Base-by-base conservation (phyloP, 2,888 invertebrate genomes). In the Meloe dianella region DNA sequence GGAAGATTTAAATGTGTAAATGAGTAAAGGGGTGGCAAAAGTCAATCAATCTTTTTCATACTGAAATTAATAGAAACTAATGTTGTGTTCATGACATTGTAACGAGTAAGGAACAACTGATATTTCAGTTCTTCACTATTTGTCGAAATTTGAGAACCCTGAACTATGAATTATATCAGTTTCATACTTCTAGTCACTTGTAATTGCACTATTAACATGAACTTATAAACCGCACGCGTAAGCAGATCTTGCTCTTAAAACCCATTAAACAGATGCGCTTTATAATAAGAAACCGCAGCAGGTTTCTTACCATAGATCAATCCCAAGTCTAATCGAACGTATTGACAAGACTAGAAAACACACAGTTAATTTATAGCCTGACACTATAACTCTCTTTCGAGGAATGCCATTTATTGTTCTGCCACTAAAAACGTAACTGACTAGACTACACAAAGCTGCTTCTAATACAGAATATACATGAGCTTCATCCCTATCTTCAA, bases 241-340 rank as follows among this genome's bases (percentile, higher is more conserved):
- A 24, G 14, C 54, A 54, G 27, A 73, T 74, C 74, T 73, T 70
- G 66, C 69, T 65, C 70, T 54, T 41, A 70, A 75, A 73, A 73
- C 73, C 73, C 73, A 73, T 54, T 73, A 71, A 74, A 73, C 75
- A 75, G 73, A 71, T 72, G 73, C 72, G 73, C 72, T 65, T 20
- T 22, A 70, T 73, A 73, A 73, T 72, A 73, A 70, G 73, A 54
- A 54, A 27, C 66, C 66, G 64, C 71, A 65, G 66, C 69, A 62
- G 67, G 70, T 66, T 68, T 68, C 69, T 69, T 70, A 62, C 70
- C 65, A 71, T 71, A 72, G 70, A 73, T 72, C 73, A 73, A 68
- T 72, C 73, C 72, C 20, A 4, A 54, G 60, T 64, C 57, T 68
- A 68, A 74, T 74, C 71, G 74, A 73, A 72, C 70, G 66, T 69